Percentiles rank a stretch among this genome's conserved stretches.
These are phyloP conservation scores for Amyelois transitella DNA, from an alignment of 1,140 invertebrate species.

Conservation along the genomic window DNA sequence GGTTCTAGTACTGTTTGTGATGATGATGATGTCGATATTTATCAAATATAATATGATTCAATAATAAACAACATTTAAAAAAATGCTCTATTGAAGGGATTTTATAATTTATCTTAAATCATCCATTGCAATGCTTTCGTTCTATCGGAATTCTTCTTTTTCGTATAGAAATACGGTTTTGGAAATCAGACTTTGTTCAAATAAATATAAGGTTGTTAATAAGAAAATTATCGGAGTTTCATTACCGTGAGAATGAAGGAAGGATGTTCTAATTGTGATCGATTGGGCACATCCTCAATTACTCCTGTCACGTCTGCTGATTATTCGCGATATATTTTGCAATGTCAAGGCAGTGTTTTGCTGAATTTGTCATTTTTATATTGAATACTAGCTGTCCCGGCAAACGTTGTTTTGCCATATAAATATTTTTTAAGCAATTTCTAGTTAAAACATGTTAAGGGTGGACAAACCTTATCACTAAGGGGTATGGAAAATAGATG, in stretches of 20 bases:
- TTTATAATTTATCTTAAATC: background rate
- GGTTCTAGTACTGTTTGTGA: too few relatives aligned
- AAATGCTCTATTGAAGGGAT: background rate
- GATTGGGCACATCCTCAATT: slow-evolving; percentile 32
- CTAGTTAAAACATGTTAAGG: too few relatives aligned
- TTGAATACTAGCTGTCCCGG: background rate
- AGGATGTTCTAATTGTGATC: slow-evolving; percentile 32
- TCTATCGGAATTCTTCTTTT: background rate
- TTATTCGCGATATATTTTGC: background rate
- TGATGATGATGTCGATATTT: too few relatives aligned
- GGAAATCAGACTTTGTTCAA: background rate
- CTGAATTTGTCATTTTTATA: background rate
- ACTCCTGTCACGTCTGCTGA: background rate
- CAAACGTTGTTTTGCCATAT: too few relatives aligned
- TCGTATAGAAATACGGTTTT: background rate
- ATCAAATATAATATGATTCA: too few relatives aligned
- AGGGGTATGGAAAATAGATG: too few relatives aligned
- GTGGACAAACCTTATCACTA: too few relatives aligned
- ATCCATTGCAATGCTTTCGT: background rate
- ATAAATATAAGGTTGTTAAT: background rate
- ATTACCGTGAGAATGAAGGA: slow-evolving; percentile 25
- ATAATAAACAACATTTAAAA: too few relatives aligned
- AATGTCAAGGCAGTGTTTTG: background rate
- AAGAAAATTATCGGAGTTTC: background rate
- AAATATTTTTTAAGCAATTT: too few relatives aligned